Conservation (phyloP, 2,888 invertebrate genomes). For the Schizaphis graminum region DNA sequence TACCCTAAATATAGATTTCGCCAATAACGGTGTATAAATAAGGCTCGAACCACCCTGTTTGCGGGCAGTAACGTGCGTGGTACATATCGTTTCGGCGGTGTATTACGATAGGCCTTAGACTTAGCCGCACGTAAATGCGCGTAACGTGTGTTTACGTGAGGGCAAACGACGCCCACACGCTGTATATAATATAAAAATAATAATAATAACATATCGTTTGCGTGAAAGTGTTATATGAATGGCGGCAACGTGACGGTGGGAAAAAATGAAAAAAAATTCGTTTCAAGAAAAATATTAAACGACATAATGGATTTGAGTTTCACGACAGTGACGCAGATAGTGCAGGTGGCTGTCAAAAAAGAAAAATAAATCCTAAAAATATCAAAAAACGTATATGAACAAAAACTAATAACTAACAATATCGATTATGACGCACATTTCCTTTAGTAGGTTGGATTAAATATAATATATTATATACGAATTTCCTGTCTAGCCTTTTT, state of each 20-base stretch:
- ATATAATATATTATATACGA: neutral
- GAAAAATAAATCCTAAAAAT: neutral
- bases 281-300: constrained; percentile 26
- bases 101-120: constrained; percentile 22
- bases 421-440: neutral
- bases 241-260: neutral
- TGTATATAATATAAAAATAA: neutral
- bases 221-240: constrained; percentile 6
- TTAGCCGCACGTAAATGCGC: constrained; percentile 18
- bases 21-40: constrained; percentile 32
- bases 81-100: neutral
- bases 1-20: neutral
- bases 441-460: neutral
- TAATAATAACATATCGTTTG: constrained; percentile 27
- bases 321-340: neutral
- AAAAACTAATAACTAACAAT: neutral
- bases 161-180: constrained; percentile 38
- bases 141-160: neutral
- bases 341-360: neutral
- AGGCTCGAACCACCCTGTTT: neutral
- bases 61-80: neutral
- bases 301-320: constrained; percentile 5
- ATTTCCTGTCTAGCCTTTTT: neutral
- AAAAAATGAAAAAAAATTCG: neutral
- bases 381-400: neutral